These are phyloP conservation scores for Pecten maximus DNA, from an alignment of 2,888 invertebrate species.

Conservation along the genomic window DNA sequence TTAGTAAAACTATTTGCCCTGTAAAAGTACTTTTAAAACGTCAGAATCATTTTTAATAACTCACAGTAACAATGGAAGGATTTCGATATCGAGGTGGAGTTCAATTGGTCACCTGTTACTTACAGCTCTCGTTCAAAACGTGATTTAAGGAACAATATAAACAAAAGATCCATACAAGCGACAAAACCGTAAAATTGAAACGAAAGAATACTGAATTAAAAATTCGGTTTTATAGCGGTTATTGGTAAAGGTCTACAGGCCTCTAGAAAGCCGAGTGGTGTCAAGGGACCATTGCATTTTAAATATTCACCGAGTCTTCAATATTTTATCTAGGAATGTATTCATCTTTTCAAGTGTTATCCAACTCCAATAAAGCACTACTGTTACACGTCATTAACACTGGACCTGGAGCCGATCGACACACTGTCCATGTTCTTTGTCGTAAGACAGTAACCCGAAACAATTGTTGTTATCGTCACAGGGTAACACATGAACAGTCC, in stretches of 20 bases:
- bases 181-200: neutral
- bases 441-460: neutral
- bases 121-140: neutral
- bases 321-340: neutral
- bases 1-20: too few species aligned
- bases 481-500: too few species aligned
- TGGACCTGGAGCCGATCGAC: neutral
- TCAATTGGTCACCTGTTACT: neutral
- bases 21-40: too few species aligned
- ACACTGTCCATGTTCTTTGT: neutral
- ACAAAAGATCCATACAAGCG: neutral
- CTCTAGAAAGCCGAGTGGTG: neutral
- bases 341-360: neutral
- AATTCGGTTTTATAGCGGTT: slow-evolving; percentile 41
- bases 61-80: too few species aligned
- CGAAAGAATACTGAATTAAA: neutral
- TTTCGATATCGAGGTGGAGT: neutral
- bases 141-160: neutral
- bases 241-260: neutral
- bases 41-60: too few species aligned
- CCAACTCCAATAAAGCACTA: neutral
- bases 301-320: neutral
- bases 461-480: too few species aligned
- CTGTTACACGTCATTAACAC: neutral
- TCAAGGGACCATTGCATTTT: neutral